phyloP scores from a whole-genome alignment of 2,797 vertebrate genomes.

The Hemitrygon akajei region DNA sequence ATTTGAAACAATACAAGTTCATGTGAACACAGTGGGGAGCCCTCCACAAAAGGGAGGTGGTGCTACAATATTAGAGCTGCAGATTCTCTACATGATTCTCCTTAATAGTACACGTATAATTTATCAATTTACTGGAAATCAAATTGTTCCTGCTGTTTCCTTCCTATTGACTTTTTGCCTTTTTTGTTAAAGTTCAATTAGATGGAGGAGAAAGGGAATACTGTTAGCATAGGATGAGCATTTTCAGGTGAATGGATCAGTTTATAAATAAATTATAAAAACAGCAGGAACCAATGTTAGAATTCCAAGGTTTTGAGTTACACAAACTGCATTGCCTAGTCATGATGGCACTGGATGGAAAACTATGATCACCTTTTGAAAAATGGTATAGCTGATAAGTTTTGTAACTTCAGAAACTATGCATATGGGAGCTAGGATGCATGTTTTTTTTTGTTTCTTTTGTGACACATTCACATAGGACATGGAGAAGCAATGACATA shows the following conservation, averaged over 20 bases:
- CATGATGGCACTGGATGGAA: no score
- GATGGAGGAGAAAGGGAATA: neutral
- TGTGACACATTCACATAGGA: no score
- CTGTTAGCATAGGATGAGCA: neutral
- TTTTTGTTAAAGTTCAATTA: neutral
- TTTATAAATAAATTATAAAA: neutral
- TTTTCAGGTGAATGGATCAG: neutral
- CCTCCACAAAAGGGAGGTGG: neutral
- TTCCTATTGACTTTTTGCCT: neutral
- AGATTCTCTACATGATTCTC: neutral
- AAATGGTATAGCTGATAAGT: no score
- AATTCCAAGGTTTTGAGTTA: no score
- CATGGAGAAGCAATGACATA: no score
- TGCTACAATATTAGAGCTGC: no score
- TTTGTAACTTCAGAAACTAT: no score
- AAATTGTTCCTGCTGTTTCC: neutral
- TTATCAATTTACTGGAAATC: neutral
- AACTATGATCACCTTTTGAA: no score
- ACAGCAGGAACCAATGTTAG: no score
- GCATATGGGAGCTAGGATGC: no score
- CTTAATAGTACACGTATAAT: neutral
- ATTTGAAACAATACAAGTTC: neutral
- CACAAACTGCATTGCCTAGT: no score
- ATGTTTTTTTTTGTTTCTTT: no score
- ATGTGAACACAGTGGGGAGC: neutral